These are phyloP conservation scores for Hemitrygon akajei DNA, from an alignment of 2,797 vertebrate species.

Conservation along the genomic window DNA sequence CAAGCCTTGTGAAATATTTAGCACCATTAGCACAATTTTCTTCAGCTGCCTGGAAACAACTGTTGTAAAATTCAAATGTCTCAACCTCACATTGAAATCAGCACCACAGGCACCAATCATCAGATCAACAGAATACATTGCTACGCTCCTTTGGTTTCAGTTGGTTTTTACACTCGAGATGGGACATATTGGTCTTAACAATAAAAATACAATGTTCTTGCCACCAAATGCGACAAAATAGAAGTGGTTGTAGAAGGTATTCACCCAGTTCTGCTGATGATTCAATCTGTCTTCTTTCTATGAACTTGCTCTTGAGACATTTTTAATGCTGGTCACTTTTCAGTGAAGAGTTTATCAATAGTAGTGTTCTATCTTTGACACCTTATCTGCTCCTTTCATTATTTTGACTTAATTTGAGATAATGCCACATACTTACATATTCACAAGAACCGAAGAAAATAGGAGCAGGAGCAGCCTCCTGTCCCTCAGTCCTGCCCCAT, in stretches of 20 bases:
- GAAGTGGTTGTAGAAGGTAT: background rate
- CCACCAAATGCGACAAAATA: background rate
- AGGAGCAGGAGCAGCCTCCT: too few relatives aligned
- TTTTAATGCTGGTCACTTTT: background rate
- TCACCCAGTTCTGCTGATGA: background rate
- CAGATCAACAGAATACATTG: background rate
- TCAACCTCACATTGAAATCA: background rate
- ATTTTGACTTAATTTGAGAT: too few relatives aligned
- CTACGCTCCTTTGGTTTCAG: background rate
- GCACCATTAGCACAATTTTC: background rate
- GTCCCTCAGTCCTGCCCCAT: too few relatives aligned
- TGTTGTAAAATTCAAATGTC: background rate
- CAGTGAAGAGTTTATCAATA: background rate
- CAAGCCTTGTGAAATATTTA: background rate
- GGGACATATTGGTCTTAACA: background rate
- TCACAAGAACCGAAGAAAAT: background rate
- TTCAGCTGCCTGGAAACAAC: background rate
- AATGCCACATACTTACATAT: background rate
- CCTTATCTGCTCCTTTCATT: background rate
- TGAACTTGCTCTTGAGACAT: background rate
- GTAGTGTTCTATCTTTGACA: background rate
- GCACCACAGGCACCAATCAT: background rate
- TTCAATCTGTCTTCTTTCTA: background rate
- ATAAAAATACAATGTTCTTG: background rate
- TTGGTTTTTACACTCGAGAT: background rate